Percentiles rank a stretch among this genome's conserved stretches.
Conservation (phyloP, 2,113 vertebrate species). For the Acanthochromis polyacanthus region DNA sequence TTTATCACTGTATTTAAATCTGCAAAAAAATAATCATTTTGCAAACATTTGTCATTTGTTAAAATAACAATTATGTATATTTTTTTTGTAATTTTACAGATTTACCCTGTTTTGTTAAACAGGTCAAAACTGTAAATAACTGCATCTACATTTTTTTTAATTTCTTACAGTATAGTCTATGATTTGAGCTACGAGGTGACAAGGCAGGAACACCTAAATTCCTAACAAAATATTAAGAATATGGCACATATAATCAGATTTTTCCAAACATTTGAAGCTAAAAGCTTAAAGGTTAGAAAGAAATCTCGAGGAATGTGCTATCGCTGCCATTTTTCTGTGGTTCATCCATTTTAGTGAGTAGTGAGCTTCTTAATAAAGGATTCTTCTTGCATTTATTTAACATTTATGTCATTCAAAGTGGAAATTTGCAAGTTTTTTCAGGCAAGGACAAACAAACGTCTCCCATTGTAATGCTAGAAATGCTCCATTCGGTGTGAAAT, state of each 20-base stretch:
- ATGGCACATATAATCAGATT: too few species aligned
- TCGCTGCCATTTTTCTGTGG: neutral
- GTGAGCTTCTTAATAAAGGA: neutral
- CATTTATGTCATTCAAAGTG: neutral
- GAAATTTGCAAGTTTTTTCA: neutral
- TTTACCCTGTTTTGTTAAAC: too few species aligned
- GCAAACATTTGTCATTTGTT: too few species aligned
- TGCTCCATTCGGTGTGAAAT: neutral
- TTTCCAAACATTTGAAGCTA: neutral
- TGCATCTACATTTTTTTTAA: too few species aligned
- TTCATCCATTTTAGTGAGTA: neutral
- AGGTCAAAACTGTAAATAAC: too few species aligned
- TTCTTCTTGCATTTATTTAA: neutral
- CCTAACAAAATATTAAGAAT: too few species aligned
- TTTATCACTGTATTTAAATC: too few species aligned
- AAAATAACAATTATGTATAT: too few species aligned
- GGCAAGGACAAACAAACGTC: neutral
- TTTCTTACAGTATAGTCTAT: neutral
- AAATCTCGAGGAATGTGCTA: neutral
- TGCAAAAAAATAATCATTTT: too few species aligned
- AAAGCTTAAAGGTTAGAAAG: neutral
- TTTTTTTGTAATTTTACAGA: too few species aligned
- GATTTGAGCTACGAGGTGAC: neutral
- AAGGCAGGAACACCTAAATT: too few species aligned
- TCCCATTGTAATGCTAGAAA: slow-evolving; percentile 4